phyloP scores from a whole-genome alignment of 2,797 vertebrate genomes.

The Antennarius maculatus region DNA sequence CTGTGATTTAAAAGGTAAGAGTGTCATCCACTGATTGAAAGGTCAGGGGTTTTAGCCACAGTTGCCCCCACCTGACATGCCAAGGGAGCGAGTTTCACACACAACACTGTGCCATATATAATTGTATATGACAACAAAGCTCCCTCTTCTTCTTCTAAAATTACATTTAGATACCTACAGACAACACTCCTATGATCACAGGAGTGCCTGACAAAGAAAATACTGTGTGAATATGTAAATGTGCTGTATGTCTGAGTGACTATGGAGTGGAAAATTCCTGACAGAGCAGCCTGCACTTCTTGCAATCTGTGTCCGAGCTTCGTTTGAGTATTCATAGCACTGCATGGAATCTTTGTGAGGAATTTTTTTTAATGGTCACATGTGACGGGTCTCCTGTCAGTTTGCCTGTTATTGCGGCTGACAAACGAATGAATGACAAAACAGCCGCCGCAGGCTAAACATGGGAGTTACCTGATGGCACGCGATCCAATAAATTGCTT shows the following conservation, averaged over 20 bases:
- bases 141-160: no score
- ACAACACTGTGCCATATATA: no score
- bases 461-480: no score
- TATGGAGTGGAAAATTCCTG: conserved; percentile 63
- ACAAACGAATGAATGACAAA: no score
- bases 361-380: background rate
- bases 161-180: conserved; percentile 7
- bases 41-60: no score
- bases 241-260: conserved; percentile 40
- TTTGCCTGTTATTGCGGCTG: background rate
- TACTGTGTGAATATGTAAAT: conserved; percentile 48
- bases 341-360: conserved; percentile 16
- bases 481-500: no score
- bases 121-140: no score
- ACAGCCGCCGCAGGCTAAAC: no score
- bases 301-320: conserved; percentile 20
- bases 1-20: no score
- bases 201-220: conserved; percentile 37
- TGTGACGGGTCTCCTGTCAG: conserved; percentile 14
- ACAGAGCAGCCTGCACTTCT: conserved; percentile 39
- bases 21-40: no score
- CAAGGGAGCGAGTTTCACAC: no score
- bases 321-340: conserved; percentile 59
- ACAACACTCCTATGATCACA: conserved; percentile 14
- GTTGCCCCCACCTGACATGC: no score